These are phyloP conservation scores for Pogonomyrmex barbatus DNA, from an alignment of 1,140 invertebrate genomes.

Conservation along the genomic window DNA sequence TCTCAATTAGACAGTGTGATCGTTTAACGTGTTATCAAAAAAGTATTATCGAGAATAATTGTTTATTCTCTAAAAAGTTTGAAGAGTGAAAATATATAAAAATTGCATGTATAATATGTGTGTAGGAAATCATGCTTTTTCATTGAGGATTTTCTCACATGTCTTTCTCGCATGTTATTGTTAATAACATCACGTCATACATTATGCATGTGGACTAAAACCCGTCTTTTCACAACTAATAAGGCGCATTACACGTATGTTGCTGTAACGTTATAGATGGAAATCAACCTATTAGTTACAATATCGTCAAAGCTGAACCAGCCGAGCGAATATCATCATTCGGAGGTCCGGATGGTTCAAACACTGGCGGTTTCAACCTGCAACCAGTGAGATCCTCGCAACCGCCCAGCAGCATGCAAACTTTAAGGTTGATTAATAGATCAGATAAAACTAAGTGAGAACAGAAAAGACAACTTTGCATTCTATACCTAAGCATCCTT, in stretches of 20 bases:
- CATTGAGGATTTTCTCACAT: slow-evolving; percentile 3
- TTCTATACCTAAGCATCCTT: slow-evolving; percentile 10
- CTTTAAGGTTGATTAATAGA: slow-evolving; percentile 60
- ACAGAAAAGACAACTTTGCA: background rate
- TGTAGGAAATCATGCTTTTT: slow-evolving; percentile 10
- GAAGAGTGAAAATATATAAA: slow-evolving; percentile 70
- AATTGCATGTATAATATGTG: slow-evolving; percentile 52
- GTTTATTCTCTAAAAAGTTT: slow-evolving; percentile 36
- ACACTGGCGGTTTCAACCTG: slow-evolving; percentile 56
- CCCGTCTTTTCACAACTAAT: background rate
- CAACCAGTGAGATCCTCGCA: slow-evolving; percentile 63
- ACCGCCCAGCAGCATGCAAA: slow-evolving; percentile 65
- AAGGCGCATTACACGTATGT: background rate
- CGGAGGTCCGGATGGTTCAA: slow-evolving; percentile 32
- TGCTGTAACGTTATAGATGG: slow-evolving; percentile 56
- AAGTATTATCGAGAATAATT: background rate
- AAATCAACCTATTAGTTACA: slow-evolving; percentile 73
- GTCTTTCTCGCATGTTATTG: background rate
- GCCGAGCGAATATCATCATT: slow-evolving; percentile 69
- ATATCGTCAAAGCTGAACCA: slow-evolving; percentile 78
- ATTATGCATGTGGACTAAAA: background rate
- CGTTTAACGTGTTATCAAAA: background rate
- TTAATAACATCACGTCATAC: slow-evolving; percentile 2
- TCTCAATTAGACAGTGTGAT: slow-evolving; percentile 40
- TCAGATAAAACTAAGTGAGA: background rate